Percentiles rank a stretch among this genome's conserved stretches.
Conservation (phyloP, 1,140 invertebrate genomes). For the Himalopsyche phryganea region DNA sequence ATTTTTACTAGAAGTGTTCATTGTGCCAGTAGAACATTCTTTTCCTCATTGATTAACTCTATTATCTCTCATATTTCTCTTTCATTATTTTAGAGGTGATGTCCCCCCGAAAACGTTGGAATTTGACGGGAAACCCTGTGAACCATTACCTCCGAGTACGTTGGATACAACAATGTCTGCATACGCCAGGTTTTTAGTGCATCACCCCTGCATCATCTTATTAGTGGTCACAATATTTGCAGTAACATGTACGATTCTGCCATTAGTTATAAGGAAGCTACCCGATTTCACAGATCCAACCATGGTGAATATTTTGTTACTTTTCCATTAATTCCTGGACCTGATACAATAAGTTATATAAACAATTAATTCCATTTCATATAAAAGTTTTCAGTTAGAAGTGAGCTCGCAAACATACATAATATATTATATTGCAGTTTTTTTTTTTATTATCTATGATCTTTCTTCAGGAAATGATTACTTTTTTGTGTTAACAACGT, state of each 20-base stretch:
- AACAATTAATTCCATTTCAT: no score
- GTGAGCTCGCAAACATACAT: no score
- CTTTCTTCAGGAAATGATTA: no score
- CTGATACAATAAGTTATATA: no score
- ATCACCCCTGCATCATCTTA: constrained; percentile 71
- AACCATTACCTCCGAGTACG: constrained; percentile 8
- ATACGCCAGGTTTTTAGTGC: constrained; percentile 65
- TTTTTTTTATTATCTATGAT: no score
- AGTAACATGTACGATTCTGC: constrained; percentile 66
- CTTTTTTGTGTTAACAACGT: no score
- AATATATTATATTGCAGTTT: no score
- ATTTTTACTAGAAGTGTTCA: neutral
- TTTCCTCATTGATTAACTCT: no score
- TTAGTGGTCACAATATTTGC: constrained; percentile 65
- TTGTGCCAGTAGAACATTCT: no score
- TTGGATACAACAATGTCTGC: constrained; percentile 47
- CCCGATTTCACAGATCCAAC: constrained; percentile 78
- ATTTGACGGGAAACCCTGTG: constrained; percentile 17
- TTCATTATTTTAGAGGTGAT: constrained; percentile 28
- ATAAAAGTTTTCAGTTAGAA: no score
- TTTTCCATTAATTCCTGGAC: no score
- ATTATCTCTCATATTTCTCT: neutral
- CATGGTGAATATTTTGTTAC: constrained; percentile 56
- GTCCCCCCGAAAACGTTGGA: constrained; percentile 26
- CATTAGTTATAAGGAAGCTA: constrained; percentile 62